Evolutionary conservation across 2,888 invertebrate species (phyloP).

Genomic region (Polymixis flavicincta): DNA sequence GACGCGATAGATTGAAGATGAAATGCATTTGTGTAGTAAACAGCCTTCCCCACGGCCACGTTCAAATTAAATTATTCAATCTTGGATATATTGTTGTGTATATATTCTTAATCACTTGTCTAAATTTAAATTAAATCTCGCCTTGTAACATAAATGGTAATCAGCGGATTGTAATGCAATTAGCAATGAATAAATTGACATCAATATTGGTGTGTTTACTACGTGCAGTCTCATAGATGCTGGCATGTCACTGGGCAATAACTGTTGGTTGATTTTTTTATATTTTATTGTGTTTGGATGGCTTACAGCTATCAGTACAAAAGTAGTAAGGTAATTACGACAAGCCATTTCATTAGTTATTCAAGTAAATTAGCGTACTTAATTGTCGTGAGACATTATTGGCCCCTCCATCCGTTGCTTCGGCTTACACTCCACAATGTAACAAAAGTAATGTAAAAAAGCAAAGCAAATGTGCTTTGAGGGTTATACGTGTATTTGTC

Average conservation of each 20-base stretch:
- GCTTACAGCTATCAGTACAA: no score
- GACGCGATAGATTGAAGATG: slow-evolving; percentile 23
- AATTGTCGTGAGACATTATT: background rate
- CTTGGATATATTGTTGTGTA: slow-evolving; percentile 36
- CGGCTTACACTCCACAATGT: no score
- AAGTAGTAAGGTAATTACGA: no score
- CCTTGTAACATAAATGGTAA: slow-evolving; percentile 57
- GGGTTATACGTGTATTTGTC: no score
- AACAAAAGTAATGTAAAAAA: no score
- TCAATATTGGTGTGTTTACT: slow-evolving; percentile 20
- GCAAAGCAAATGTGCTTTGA: no score
- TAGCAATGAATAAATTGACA: slow-evolving; percentile 49
- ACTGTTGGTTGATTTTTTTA: no score
- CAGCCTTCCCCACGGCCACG: slow-evolving; percentile 36
- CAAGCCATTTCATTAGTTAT: background rate
- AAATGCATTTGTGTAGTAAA: slow-evolving; percentile 39
- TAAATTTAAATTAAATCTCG: slow-evolving; percentile 46
- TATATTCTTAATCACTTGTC: slow-evolving; percentile 49
- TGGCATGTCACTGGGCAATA: slow-evolving; percentile 5
- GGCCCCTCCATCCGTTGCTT: no score
- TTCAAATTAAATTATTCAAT: slow-evolving; percentile 35
- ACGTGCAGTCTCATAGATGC: background rate
- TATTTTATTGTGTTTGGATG: no score
- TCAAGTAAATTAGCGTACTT: background rate
- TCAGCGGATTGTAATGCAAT: slow-evolving; percentile 52